Evolutionary conservation across 2,797 vertebrate genomes (phyloP), one percentile per base, ranked within the genome.

Genomic region (Lates japonicus): DNA sequence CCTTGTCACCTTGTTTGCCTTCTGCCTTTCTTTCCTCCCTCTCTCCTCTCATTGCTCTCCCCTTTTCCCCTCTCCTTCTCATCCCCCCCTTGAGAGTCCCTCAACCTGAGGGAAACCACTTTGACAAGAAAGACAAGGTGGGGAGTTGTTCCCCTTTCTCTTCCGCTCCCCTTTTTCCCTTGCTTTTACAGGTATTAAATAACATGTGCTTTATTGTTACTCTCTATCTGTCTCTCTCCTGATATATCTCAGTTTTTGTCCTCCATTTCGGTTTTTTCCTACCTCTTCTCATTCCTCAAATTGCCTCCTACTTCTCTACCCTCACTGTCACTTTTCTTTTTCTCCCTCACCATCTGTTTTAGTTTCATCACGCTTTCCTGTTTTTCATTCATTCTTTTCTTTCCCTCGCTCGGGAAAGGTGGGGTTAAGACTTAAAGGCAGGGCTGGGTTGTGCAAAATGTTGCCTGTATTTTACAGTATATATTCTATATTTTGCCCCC

Each of bases 321-420:
- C 68, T 82, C 44, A 44, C 70, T 86, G 81, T 87, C 79, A 84
- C 79, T 83, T 87, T 82, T 57, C 73, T n/a, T n/a, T 74, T 74
- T 81, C 78, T 81, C 70, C 65, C 70, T 81, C 63, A 33, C 85
- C 87, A 86, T 87, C 89, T 92, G 84, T 82, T 87, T 90, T 84
- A 73, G 74, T 88, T 88, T 91, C 80, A 82, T 64, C 46, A 65
- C 84, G 41, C 76, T 94, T 83, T 80, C 9, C 39, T 74, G 12
- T 73, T 62, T 68, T 55, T 42, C 46, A 74, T 76, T 85, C 42
- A 12, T n/a, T n/a, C 58, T 81, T 78, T 69, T 70, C n/a, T 52
- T 70, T 74, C 57, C n/a, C 54, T 54, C 69, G 46, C 72, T 71
- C 65, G 69, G 70, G 48, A 80, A 85, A 78, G 65, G 76, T 88